phyloP scores from a whole-genome alignment of 2,113 vertebrate genomes.

The Sciurus niger region DNA sequence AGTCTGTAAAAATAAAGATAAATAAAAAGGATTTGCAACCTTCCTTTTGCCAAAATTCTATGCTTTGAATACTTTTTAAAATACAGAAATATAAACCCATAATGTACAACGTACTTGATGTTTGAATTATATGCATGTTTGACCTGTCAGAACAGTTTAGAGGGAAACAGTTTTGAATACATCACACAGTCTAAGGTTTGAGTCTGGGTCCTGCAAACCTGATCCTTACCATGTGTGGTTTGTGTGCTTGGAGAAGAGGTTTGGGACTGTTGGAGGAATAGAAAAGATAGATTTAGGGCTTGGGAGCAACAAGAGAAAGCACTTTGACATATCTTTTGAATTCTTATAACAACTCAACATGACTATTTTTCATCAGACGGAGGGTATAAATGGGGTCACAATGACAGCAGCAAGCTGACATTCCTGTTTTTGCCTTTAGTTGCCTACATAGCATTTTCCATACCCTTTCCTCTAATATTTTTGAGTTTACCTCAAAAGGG shows the following conservation, averaged over 20 bases:
- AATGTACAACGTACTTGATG: background rate
- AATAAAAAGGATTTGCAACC: background rate
- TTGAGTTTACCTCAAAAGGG: background rate
- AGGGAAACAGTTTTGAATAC: background rate
- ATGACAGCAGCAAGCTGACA: background rate
- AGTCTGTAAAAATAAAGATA: no score
- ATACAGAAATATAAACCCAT: background rate
- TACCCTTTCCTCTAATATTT: background rate
- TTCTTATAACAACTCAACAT: background rate
- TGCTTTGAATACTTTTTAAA: background rate
- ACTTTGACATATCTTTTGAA: background rate
- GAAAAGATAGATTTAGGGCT: background rate
- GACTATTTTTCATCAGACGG: background rate
- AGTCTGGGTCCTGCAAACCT: background rate
- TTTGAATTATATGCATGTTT: conserved; percentile 19
- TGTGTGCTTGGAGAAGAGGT: background rate
- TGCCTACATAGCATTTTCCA: background rate
- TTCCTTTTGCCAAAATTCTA: background rate
- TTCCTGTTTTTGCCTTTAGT: background rate
- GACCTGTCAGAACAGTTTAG: background rate
- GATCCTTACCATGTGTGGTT: background rate
- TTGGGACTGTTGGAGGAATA: background rate
- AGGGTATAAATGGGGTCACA: background rate
- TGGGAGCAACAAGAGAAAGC: background rate
- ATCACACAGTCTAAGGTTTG: background rate